phyloP scores from a whole-genome alignment of 2,888 invertebrate genomes.

The Tupiocoris notatus region DNA sequence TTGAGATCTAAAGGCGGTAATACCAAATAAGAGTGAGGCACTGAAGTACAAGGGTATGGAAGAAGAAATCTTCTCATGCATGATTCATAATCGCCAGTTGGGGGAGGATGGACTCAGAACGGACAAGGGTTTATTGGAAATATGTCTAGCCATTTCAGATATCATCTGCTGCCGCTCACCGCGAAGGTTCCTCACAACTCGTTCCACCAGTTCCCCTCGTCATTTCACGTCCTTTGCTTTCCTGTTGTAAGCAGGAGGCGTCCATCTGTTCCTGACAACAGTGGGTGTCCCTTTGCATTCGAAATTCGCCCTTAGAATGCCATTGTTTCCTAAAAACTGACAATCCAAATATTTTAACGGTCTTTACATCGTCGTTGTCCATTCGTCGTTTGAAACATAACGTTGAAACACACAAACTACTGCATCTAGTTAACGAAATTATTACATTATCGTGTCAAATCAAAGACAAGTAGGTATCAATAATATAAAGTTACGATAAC shows the following conservation, averaged over 20 bases:
- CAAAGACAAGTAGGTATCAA: too few relatives aligned
- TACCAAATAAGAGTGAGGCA: conserved; percentile 34
- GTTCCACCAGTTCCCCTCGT: neutral
- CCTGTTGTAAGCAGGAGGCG: neutral
- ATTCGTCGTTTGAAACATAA: too few relatives aligned
- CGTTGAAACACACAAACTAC: too few relatives aligned
- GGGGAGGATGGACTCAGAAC: conserved; percentile 36
- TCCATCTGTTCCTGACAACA: neutral
- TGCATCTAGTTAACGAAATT: too few relatives aligned
- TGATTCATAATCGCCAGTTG: conserved; percentile 32
- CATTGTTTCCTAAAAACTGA: neutral
- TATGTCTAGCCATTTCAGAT: conserved; percentile 39
- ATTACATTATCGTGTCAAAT: too few relatives aligned
- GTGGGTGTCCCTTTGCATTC: neutral
- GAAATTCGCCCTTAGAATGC: neutral
- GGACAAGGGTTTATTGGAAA: conserved; percentile 40
- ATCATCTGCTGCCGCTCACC: conserved; percentile 24
- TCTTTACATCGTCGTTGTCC: too few relatives aligned
- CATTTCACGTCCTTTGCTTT: neutral
- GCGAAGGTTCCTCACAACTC: too few relatives aligned
- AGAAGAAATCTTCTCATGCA: conserved; percentile 32
- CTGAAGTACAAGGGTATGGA: neutral
- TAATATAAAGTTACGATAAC: too few relatives aligned
- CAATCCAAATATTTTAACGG: too few relatives aligned
- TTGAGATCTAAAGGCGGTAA: conserved; percentile 40